phyloP scores from a whole-genome alignment of 2,113 vertebrate species.

The Gymnarchus niloticus region DNA sequence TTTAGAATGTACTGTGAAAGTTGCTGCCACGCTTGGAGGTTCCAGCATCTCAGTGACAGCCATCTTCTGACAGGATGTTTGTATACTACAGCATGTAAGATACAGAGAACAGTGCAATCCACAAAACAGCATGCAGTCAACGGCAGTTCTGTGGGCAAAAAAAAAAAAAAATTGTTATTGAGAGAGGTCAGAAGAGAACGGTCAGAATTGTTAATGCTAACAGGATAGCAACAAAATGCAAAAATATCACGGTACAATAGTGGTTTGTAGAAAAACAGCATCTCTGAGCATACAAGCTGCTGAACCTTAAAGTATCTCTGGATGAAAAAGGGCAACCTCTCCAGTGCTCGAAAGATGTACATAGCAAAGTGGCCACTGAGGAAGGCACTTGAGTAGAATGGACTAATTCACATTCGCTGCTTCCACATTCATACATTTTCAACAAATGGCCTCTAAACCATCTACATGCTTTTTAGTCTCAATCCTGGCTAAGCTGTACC shows the following conservation, averaged over 20 bases:
- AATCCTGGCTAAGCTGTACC: not conserved
- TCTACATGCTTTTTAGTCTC: not conserved
- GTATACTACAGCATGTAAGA: not conserved
- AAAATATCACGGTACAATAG: not conserved
- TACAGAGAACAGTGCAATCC: not conserved
- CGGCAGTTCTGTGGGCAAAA: not conserved
- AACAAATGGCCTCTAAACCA: not conserved
- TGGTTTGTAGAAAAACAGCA: not conserved
- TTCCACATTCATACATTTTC: not conserved
- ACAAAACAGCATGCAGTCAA: not conserved
- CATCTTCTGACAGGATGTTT: not conserved
- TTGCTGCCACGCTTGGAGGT: not conserved
- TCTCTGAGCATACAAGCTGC: not conserved
- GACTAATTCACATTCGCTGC: not conserved
- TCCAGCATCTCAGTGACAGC: not conserved
- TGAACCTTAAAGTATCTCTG: not conserved
- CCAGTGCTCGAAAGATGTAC: not conserved
- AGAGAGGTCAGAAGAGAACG: not conserved
- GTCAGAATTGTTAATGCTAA: not conserved
- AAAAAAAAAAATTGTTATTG: not conserved
- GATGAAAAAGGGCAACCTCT: not conserved
- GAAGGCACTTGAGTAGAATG: not conserved
- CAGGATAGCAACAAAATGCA: not conserved
- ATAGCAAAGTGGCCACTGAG: not conserved
- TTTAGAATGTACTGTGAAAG: not conserved